These are phyloP conservation scores for Meteorus colon DNA, from an alignment of 2,888 invertebrate genomes.

Conservation along the genomic window DNA sequence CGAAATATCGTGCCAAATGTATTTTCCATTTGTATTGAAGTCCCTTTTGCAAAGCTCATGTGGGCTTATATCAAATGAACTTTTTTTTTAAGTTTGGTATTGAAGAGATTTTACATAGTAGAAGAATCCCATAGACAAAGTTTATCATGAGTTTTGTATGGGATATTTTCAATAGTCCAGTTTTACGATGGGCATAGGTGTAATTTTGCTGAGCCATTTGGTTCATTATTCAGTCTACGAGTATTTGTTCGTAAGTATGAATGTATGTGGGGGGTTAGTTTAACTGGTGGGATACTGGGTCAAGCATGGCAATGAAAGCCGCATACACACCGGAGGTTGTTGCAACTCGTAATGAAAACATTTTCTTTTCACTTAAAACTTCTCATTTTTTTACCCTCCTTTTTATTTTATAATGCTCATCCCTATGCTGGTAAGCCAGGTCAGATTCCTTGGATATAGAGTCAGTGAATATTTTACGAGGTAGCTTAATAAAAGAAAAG, in stretches of 20 bases:
- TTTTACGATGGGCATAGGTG: background rate
- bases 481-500: slow-evolving; percentile 11
- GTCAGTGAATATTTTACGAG: slow-evolving; percentile 25
- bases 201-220: background rate
- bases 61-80: background rate
- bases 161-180: slow-evolving; percentile 29
- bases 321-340: slow-evolving; percentile 11
- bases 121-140: background rate
- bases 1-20: background rate
- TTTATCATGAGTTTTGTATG: background rate
- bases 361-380: slow-evolving; percentile 59
- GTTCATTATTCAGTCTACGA: background rate
- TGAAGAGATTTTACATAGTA: background rate
- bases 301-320: slow-evolving; percentile 27
- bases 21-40: background rate
- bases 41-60: background rate
- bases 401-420: slow-evolving; percentile 9
- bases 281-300: slow-evolving; percentile 12
- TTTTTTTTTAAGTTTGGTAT: background rate
- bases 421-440: slow-evolving; percentile 11
- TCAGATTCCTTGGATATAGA: slow-evolving; percentile 19
- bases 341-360: slow-evolving; percentile 56
- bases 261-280: slow-evolving; percentile 4
- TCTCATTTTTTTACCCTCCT: slow-evolving; percentile 15
- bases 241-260: background rate